Percentiles rank a stretch among this genome's conserved stretches.
Conservation (phyloP, 2,113 vertebrate species). For the Zingel zingel region DNA sequence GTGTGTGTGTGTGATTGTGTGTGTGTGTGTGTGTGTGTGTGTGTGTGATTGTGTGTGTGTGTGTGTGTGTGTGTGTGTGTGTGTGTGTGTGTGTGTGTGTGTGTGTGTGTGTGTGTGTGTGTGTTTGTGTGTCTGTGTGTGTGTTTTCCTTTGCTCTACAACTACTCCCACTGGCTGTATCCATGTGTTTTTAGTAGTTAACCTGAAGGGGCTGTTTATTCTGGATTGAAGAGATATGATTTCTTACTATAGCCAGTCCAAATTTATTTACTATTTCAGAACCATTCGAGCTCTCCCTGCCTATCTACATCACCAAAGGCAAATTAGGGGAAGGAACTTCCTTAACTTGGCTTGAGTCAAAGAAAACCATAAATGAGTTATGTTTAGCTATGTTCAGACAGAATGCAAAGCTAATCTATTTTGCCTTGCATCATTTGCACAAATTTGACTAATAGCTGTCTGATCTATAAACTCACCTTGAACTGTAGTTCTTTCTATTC, state of each 20-base stretch:
- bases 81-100: too few relatives aligned
- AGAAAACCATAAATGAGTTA: too few relatives aligned
- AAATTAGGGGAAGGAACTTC: background rate
- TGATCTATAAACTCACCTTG: too few relatives aligned
- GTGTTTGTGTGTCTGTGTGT: background rate
- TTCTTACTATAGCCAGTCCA: background rate
- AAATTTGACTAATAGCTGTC: too few relatives aligned
- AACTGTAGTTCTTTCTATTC: too few relatives aligned
- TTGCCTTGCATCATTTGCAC: too few relatives aligned
- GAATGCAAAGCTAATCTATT: too few relatives aligned
- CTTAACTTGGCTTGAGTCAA: too few relatives aligned
- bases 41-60: slow-evolving; percentile 18
- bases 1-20: too few relatives aligned
- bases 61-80: background rate
- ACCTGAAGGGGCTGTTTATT: background rate
- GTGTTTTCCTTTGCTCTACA: slow-evolving; percentile 21
- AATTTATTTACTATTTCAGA: background rate
- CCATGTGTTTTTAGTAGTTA: too few relatives aligned
- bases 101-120: too few relatives aligned
- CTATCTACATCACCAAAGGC: background rate
- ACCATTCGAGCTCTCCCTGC: background rate
- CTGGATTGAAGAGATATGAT: background rate
- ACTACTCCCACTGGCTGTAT: background rate
- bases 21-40: slow-evolving; percentile 27
- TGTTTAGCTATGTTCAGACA: too few relatives aligned